Base-by-base conservation (phyloP, 1,140 invertebrate genomes). In the Trachelipus rathkii region DNA sequence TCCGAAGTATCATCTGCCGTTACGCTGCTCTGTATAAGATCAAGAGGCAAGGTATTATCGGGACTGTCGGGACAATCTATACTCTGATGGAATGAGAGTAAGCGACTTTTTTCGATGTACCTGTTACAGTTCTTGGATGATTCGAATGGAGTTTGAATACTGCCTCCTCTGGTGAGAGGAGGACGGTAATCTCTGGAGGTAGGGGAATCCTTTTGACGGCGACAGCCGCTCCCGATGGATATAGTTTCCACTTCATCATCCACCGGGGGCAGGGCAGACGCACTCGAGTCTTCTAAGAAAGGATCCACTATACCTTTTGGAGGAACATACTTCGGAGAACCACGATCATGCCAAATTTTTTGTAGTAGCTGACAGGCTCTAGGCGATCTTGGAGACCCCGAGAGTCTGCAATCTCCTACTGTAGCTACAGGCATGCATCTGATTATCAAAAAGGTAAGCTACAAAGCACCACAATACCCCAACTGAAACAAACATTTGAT, bases 351-450 rank as follows among this genome's bases (percentile, higher is more conserved):
- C 50, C 50, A 60, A 60, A 60, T 15, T 60, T 60, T 60, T 60
- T 60, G 50, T 19, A 60, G 50, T 8, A 60, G 19, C 50, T 60
- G 50, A 19, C 50, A 19, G 19, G 50, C 50, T 19, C 50, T 60
- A 19, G 50, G 50, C 19, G 50, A 60, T 60, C 50, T 60, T 15
- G 50, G 50, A 13, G 11, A 13, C 50, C 50, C 50, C 50, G 50
- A 19, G 11, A 60, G 50, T 8, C 50, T 60, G 50, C 50, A 60
- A 60, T 60, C 50, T 60, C 50, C 50, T 60, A 19, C 50, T 60
- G 50, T 60, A 60, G 50, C 50, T 19, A 60, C 50, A 60, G 50
- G 50, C 50, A 60, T 60, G 11, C 50, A 60, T 60, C 50, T 60
- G 50, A 60, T 60, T 60, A 60, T 60, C 50, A 60, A 19, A 8